Base-by-base conservation (phyloP, 1,140 invertebrate species). In the Colletes gigas region DNA sequence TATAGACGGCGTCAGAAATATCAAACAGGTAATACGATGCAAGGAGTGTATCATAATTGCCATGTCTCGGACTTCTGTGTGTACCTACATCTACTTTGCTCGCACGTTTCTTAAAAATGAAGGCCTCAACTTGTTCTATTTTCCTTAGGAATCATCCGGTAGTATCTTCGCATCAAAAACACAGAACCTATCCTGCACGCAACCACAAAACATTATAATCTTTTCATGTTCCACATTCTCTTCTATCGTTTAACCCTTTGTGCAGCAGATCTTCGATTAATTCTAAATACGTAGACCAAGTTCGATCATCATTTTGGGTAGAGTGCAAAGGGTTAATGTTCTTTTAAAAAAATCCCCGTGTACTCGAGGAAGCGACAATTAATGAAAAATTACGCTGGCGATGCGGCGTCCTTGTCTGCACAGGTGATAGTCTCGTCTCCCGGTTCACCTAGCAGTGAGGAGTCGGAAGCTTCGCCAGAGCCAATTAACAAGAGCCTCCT, bases 391-490 rank as follows among this genome's bases (percentile, higher is more conserved):
- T 72, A 77, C 84, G 74, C 75, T 76, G 81, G 68, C 60, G 73
- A 44, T 73, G 57, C 67, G 73, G 78, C 54, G 41, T 67, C 69
- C 87, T 47, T 87, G 79, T 80, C 80, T 82, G 67, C 78, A 81
- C 91, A 95, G 94, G 95, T 96, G 95, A 96, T 96, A 94, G 95
- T 96, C 89, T 96, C 95, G 90, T 96, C 96, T 88, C 95, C 96
- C 93, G 95, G 95, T 93, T 96, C 96, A 90, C 95, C 95, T 95
- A 94, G 94, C 92, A 96, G 95, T 93, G 92, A 93, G 76, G 93
- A 96, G 92, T 95, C 95, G 93, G 94, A 92, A 84, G 95, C 94
- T 89, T 95, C 95, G 81, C 95, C 95, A 80, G 96, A 96, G 83
- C 95, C 95, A 70, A 94, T 95, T 91, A 96, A 96, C 89, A 95